Evolutionary conservation across 2,888 invertebrate species (phyloP), one percentile per base, ranked within the genome.

Genomic region (Pandemis heparana): DNA sequence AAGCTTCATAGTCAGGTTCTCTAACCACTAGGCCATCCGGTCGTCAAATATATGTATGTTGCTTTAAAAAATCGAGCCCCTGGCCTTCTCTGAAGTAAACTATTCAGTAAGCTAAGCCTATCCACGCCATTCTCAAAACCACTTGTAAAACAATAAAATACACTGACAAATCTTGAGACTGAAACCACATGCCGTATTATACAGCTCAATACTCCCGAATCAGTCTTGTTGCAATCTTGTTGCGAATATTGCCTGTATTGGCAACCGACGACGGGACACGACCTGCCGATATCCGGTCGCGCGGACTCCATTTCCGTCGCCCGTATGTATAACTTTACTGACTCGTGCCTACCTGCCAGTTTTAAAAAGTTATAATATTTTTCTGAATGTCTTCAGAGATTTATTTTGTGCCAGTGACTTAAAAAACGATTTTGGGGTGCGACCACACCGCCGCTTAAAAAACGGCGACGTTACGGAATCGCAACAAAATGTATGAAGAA

Each of bases 251-350:
- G 68, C 39, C 73, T 23, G 48, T 59, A n/a, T 32, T 5, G 18
- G 63, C 59, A 62, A 38, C 67, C 41, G 62, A 59, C 16, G 39
- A 80, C 79, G 78, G 41, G 39, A 80, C 79, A 78, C 79, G 79
- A 82, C 75, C 78, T 79, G 78, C 77, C 82, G 82, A 85, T 85
- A 82, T 88, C 87, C 88, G 87, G 75, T 76, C 67, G 69, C 78
- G 75, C 79, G 82, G 77, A 82, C 79, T 84, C 84, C 79, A 87
- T 87, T 85, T 88, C 87, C 87, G 84, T 75, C 59, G 75, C 74
- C 60, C 66, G 66, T 32, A 60, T 76, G 66, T 59, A 77, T 71
- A 76, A 32, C 23, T 32, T 32, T 43, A 41, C 62, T 66, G 74
- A 32, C 64, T 77, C 76, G 77, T 77, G 70, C 70, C 68, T 74